Evolutionary conservation across 2,113 vertebrate species (phyloP).

Genomic region (Malurus alboscapulatus): DNA sequence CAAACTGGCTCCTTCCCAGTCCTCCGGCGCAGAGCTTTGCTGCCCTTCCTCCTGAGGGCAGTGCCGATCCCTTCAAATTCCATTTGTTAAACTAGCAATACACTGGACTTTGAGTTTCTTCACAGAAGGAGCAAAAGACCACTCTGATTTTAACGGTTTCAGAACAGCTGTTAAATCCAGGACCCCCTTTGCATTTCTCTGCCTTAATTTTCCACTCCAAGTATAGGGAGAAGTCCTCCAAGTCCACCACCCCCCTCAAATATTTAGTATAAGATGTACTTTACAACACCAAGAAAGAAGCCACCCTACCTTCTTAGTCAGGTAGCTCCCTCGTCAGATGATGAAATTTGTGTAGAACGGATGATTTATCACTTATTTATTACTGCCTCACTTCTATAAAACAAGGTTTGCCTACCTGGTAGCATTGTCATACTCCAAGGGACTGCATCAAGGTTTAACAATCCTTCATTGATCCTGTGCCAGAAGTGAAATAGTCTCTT

Average conservation of each 20-base stretch:
- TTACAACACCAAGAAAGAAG: background rate
- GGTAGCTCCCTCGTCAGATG: background rate
- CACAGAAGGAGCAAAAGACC: background rate
- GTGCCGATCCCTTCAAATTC: background rate
- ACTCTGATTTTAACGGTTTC: background rate
- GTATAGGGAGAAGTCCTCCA: background rate
- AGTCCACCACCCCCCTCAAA: background rate
- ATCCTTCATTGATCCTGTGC: background rate
- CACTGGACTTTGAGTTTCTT: background rate
- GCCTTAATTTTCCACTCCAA: background rate
- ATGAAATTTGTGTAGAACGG: background rate
- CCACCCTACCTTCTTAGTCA: background rate
- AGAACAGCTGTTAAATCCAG: background rate
- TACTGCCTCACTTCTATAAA: background rate
- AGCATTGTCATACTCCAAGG: background rate
- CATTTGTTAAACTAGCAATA: accelerated
- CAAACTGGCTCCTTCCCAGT: accelerated
- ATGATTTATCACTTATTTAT: background rate
- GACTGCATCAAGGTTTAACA: background rate
- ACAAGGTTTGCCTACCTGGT: background rate
- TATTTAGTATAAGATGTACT: background rate
- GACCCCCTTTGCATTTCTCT: background rate
- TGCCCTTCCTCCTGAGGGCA: background rate
- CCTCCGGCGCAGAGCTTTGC: background rate
- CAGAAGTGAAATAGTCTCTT: background rate